Evolutionary conservation across 2,888 invertebrate species (phyloP).

Genomic region (Catocala nupta): DNA sequence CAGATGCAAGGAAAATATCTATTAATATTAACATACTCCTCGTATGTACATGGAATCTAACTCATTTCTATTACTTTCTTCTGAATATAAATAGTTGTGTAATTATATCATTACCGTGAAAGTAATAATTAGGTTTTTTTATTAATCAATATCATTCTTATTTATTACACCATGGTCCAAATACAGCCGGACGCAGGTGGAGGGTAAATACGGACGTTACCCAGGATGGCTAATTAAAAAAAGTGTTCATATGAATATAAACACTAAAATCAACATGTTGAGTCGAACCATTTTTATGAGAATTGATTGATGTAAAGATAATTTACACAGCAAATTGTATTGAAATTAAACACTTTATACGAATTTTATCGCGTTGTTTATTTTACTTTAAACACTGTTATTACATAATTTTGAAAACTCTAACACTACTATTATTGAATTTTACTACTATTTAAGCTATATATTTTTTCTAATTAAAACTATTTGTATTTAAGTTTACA

Average conservation of each 20-base stretch:
- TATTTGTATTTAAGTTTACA: too few species aligned
- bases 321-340: background rate
- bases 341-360: too few species aligned
- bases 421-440: too few species aligned
- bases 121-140: slow-evolving; percentile 57
- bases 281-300: slow-evolving; percentile 18
- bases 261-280: slow-evolving; percentile 61
- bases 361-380: too few species aligned
- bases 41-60: slow-evolving; percentile 12
- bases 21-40: background rate
- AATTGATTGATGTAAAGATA: slow-evolving; percentile 16
- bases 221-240: slow-evolving; percentile 65
- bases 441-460: too few species aligned
- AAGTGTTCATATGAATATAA: slow-evolving; percentile 63
- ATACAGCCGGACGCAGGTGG: slow-evolving; percentile 83
- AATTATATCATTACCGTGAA: slow-evolving; percentile 56
- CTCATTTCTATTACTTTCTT: slow-evolving; percentile 47
- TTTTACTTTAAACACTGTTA: too few species aligned
- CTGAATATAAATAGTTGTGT: slow-evolving; percentile 34
- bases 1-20: background rate
- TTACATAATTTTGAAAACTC: too few species aligned
- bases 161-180: slow-evolving; percentile 71
- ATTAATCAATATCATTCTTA: slow-evolving; percentile 65
- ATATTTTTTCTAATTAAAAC: too few species aligned
- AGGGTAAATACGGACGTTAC: slow-evolving; percentile 69